Percentiles rank a stretch among this genome's conserved stretches.
Evolutionary conservation across 1,140 invertebrate species (phyloP).

Genomic region (Saxidomus purpurata): DNA sequence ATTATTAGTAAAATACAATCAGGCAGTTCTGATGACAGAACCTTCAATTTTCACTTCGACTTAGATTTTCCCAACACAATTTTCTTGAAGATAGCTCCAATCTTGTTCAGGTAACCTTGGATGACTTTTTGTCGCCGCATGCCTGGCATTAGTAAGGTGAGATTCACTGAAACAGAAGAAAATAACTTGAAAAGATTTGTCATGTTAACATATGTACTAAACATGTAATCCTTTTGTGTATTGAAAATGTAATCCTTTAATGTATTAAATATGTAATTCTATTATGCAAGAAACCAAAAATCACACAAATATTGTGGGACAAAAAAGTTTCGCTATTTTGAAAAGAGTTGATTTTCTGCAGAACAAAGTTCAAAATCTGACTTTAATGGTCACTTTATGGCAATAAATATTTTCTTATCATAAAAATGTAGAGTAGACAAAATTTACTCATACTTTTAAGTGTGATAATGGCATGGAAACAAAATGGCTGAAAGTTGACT

Average conservation of each 20-base stretch:
- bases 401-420: too few species aligned
- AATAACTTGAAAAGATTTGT: not conserved
- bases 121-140: conserved; percentile 85
- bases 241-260: not conserved
- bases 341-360: not conserved
- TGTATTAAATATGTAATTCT: too few species aligned
- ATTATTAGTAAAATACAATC: not conserved
- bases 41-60: conserved; percentile 27
- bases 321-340: not conserved
- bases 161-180: conserved; percentile 81
- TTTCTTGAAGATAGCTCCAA: conserved; percentile 63
- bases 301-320: not conserved
- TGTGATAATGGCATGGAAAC: too few species aligned
- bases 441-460: too few species aligned
- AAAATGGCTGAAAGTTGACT: too few species aligned
- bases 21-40: not conserved
- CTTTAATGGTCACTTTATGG: too few species aligned
- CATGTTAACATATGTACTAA: not conserved
- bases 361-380: too few species aligned
- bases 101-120: conserved; percentile 83
- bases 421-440: too few species aligned
- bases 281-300: not conserved
- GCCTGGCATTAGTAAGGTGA: conserved; percentile 85
- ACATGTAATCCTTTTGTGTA: not conserved
- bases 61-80: conserved; percentile 70